Evolutionary conservation across 2,113 vertebrate genomes (phyloP), one percentile per base, ranked within the genome.

Genomic region (Elachura formosa): DNA sequence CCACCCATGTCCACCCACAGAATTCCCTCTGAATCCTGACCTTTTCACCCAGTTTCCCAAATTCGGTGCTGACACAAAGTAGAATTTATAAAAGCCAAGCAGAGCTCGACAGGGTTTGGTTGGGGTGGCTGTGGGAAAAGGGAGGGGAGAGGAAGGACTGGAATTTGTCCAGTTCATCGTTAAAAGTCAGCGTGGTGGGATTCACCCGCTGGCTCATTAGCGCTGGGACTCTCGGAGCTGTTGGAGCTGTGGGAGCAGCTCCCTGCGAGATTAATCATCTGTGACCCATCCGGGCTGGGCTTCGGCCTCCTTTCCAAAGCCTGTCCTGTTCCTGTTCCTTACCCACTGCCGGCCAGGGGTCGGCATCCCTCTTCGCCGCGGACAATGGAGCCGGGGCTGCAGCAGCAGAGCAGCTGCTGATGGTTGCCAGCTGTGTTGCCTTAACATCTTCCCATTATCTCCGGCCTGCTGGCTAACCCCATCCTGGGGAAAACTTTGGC

Each of bases 381-480:
- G 91, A 89, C 89, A 91, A 89, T 38, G 89, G 78, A 84, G 87
- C 58, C 3, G 9, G 83, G 86, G 76, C 92, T 45, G 88, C 56
- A 24, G 93, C 95, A 61, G 94, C 79, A 20, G 28, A 82, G 88
- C 78, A 59, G 92, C 46, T 55, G 85, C 92, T 97, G 95, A 97
- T 95, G 90, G 90, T 73, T 95, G 94, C 95, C 96, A 95, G 95
- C 96, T 97, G 96, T 93, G 72, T 72, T 95, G 95, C 92, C 79
- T 94, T 90, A 94, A 83, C 94, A 93, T 96, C 96, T 96, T 95
- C 94, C 92, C 93, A 92, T 94, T 96, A 96, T 96, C 95, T 97
- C 87, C 2, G 14, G 58, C 8, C 5, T 93, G 84, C 94, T 93
- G 93, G 95, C 92, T 72, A 73, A 45, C 88, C 84, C 92, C 41